Base-by-base conservation (phyloP, 1,140 invertebrate genomes). In the Apis laboriosa region DNA sequence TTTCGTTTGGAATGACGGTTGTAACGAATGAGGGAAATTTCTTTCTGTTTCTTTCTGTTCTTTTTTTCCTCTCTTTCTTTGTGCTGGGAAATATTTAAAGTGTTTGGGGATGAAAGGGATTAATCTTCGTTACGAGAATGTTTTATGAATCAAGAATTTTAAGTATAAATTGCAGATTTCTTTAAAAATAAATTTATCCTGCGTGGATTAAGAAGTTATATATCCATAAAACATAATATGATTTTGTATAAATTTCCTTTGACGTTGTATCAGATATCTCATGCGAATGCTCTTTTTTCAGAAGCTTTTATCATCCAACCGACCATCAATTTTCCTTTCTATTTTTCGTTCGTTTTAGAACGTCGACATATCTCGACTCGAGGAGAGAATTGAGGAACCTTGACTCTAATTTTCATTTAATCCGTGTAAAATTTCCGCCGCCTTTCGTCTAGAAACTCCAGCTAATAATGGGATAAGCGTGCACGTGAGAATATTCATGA, bases 371-470 rank as follows among this genome's bases (percentile, higher is more conserved):
- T 63, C 13, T 15, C 61, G n/a, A 12, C n/a, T 63, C 15, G 66
- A 21, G 43, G 4, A 73, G 19, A 34, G 34, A 60, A 1, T 43
- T 12, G 28, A 34, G 21, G 56, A 58, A 60, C 61, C 49, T 64
- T 64, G 24, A 34, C 60, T 64, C 55, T 66, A 76, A 66, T 66
- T 76, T 76, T 51, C 74, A 66, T 76, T 76, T 76, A 76, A 76
- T 76, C 60, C 24, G 28, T 13, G 43, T 13, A 8, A 13, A 75
- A 63, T 24, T 64, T 51, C 61, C 15, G 43, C 11, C n/a, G 21
- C 73, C 51, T 60, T 64, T 63, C 9, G n/a, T 0, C 43, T n/a
- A n/a, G 24, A 21, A 76, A 7, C 61, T 76, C 9, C 74, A 12
- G n/a, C 74, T 76, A 66, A 64, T 76, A 76, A 55, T 64, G 74